Percentiles rank a stretch among this genome's conserved stretches.
Evolutionary conservation across 2,888 invertebrate species (phyloP).

Genomic region (Matsumyia berberina): DNA sequence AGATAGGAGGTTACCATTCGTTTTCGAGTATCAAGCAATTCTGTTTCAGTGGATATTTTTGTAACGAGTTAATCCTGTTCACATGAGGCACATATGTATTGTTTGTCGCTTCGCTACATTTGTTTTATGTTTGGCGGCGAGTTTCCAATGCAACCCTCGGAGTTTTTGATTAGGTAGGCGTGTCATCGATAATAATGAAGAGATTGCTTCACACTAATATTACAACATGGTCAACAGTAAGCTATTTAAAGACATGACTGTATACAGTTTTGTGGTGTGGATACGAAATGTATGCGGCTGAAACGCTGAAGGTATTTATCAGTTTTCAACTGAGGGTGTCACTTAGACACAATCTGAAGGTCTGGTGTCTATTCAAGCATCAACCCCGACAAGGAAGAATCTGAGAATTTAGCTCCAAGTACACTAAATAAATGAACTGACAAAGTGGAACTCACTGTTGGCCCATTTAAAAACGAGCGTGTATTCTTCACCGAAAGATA

Average conservation of each 20-base stretch:
- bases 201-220: conserved; percentile 30
- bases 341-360: too few relatives aligned
- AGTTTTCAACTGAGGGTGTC: too few relatives aligned
- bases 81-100: background rate
- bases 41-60: conserved; percentile 2
- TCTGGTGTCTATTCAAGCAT: too few relatives aligned
- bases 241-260: background rate
- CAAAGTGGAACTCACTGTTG: too few relatives aligned
- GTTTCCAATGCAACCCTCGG: conserved; percentile 9
- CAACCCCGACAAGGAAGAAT: too few relatives aligned
- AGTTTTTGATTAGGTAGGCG: conserved; percentile 36
- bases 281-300: too few relatives aligned
- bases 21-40: background rate
- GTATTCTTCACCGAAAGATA: too few relatives aligned
- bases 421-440: too few relatives aligned
- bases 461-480: too few relatives aligned
- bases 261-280: background rate
- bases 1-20: background rate
- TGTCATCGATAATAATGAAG: conserved; percentile 16
- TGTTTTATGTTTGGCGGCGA: background rate
- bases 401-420: too few relatives aligned
- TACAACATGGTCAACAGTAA: background rate
- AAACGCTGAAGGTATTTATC: too few relatives aligned
- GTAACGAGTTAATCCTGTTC: conserved; percentile 16
- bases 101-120: background rate